These are phyloP conservation scores for Tringa solitaria DNA, from an alignment of 2,113 vertebrate species.

Conservation along the genomic window DNA sequence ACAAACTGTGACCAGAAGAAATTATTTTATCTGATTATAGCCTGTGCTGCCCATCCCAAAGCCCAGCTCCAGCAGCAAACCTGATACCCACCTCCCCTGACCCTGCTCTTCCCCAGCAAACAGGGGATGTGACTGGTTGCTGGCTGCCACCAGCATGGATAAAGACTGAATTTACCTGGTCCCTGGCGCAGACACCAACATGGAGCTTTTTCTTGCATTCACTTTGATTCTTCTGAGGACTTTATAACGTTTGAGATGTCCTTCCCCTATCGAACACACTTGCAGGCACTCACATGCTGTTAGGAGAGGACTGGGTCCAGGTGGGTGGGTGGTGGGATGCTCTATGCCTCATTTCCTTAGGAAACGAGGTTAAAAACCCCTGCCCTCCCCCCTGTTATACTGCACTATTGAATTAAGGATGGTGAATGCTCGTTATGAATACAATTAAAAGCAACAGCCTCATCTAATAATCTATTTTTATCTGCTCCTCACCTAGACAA, in stretches of 20 bases:
- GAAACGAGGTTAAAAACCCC: constrained; percentile 41
- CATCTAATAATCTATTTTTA: constrained; percentile 51
- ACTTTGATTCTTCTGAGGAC: not conserved
- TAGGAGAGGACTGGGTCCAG: not conserved
- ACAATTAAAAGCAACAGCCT: constrained; percentile 50
- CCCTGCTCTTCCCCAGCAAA: not conserved
- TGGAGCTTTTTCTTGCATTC: not conserved
- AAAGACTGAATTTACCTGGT: not conserved
- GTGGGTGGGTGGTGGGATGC: constrained; percentile 7
- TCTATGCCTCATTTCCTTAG: constrained; percentile 6
- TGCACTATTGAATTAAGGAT: constrained; percentile 40
- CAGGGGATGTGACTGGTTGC: accelerated
- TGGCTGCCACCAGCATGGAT: not conserved
- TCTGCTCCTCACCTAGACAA: constrained; percentile 28
- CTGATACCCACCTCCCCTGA: not conserved
- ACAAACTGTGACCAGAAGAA: not conserved
- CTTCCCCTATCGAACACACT: not conserved
- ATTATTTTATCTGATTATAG: not conserved
- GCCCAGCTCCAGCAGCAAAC: not conserved
- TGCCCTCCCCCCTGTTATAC: not conserved
- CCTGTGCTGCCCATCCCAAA: not conserved
- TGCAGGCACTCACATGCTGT: accelerated
- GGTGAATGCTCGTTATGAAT: constrained; percentile 22
- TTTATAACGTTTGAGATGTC: not conserved
- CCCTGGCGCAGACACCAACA: not conserved